Evolutionary conservation across 2,797 vertebrate genomes (phyloP).

Genomic region (Uromys caudimaculatus): DNA sequence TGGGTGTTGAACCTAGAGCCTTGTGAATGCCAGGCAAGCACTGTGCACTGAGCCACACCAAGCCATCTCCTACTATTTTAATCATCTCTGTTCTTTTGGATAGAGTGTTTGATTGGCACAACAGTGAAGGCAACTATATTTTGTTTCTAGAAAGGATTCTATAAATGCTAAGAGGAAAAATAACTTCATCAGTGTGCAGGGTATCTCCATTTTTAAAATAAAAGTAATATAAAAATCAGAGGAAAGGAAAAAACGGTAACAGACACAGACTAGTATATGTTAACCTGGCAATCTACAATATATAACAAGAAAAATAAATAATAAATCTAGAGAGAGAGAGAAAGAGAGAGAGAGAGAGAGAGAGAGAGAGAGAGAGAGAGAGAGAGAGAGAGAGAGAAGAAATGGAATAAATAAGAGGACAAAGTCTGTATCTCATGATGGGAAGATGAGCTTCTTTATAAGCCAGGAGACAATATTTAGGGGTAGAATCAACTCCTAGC

Average conservation of each 20-base stretch:
- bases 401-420: neutral
- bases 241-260: neutral
- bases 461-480: neutral
- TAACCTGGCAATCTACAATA: neutral
- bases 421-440: neutral
- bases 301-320: neutral
- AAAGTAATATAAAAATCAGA: slow-evolving; percentile 1
- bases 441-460: neutral
- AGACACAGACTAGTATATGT: neutral
- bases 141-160: neutral
- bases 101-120: neutral
- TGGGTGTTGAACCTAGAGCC: too few relatives aligned
- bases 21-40: neutral
- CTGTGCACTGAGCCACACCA: neutral
- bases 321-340: neutral
- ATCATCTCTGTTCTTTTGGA: neutral
- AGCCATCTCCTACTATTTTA: neutral
- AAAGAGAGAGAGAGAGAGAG: neutral
- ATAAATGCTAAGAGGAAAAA: neutral
- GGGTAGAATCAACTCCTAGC: neutral
- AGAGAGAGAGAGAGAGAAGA: neutral
- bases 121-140: neutral
- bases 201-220: neutral
- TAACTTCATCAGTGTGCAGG: neutral
- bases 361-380: neutral